Evolutionary conservation across 2,113 vertebrate genomes (phyloP).

Genomic region (Hippocampus mohnikei): DNA sequence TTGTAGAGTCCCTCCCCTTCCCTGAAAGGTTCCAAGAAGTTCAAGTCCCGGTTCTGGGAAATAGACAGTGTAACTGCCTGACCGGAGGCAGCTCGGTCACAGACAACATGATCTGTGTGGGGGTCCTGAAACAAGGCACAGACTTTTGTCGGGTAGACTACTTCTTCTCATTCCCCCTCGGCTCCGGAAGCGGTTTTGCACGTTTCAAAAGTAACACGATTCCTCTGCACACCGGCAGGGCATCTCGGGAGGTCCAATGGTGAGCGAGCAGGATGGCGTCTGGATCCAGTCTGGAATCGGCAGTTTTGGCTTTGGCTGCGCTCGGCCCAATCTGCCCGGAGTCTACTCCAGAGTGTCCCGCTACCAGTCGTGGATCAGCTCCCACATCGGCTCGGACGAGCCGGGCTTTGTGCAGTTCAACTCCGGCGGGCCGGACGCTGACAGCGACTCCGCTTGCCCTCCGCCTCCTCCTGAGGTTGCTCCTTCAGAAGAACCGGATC

Average conservation of each 20-base stretch:
- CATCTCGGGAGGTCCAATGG: constrained; percentile 83
- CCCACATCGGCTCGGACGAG: constrained; percentile 29
- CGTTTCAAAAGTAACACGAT: too few relatives aligned
- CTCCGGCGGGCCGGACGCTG: constrained; percentile 44
- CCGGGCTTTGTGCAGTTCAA: constrained; percentile 56
- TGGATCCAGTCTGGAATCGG: constrained; percentile 84
- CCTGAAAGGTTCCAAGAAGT: constrained; percentile 47
- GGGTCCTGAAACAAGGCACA: constrained; percentile 62
- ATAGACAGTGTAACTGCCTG: constrained; percentile 34
- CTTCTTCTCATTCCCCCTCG: too few relatives aligned
- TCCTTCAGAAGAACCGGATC: not conserved
- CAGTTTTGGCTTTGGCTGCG: constrained; percentile 83
- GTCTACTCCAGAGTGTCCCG: constrained; percentile 80
- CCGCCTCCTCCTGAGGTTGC: not conserved
- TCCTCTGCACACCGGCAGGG: constrained; percentile 60
- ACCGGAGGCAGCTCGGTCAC: constrained; percentile 52
- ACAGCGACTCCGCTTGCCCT: constrained; percentile 34
- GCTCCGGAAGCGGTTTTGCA: too few relatives aligned
- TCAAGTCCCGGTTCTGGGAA: constrained; percentile 45
- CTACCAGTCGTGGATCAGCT: constrained; percentile 78
- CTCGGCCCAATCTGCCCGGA: constrained; percentile 77
- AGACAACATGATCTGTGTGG: constrained; percentile 73
- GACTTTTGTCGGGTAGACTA: constrained; percentile 53
- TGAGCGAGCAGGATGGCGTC: constrained; percentile 64
- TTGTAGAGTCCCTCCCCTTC: constrained; percentile 1